phyloP scores from a whole-genome alignment of 2,888 invertebrate genomes.

The Sarcophaga caerulescens region DNA sequence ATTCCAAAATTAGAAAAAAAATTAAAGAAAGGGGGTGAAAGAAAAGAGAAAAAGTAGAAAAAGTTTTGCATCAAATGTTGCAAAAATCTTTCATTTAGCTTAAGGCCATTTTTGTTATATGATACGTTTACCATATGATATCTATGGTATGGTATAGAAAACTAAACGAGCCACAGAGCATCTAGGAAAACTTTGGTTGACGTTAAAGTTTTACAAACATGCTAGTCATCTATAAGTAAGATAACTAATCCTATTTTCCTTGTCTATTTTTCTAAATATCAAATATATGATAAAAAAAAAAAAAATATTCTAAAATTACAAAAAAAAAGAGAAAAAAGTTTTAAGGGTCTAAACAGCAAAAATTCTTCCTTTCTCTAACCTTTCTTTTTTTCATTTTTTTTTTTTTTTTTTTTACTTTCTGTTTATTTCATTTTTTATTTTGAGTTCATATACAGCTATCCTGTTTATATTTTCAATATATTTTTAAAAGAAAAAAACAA shows the following conservation, averaged over 20 bases:
- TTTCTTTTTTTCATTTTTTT: background rate
- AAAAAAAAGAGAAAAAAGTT: background rate
- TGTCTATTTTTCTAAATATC: conserved; percentile 50
- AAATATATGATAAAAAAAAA: background rate
- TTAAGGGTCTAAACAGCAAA: background rate
- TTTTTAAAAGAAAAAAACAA: background rate
- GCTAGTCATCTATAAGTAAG: conserved; percentile 29
- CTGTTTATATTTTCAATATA: conserved; percentile 20
- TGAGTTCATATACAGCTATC: conserved; percentile 9
- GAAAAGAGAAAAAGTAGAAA: conserved; percentile 11
- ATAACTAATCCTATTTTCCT: conserved; percentile 59
- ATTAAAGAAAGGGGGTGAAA: background rate
- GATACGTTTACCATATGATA: conserved; percentile 48
- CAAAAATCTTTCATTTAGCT: conserved; percentile 63
- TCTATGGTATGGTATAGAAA: background rate
- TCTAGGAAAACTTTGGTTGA: conserved; percentile 63
- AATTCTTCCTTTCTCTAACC: background rate
- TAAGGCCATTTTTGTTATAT: conserved; percentile 54
- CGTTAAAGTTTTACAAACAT: conserved; percentile 64
- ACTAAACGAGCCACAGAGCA: background rate
- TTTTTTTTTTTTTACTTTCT: background rate
- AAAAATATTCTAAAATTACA: background rate
- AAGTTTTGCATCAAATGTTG: conserved; percentile 50
- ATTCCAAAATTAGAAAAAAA: background rate
- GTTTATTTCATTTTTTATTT: background rate